phyloP scores from a whole-genome alignment of 2,113 vertebrate species.

The Tautogolabrus adspersus region DNA sequence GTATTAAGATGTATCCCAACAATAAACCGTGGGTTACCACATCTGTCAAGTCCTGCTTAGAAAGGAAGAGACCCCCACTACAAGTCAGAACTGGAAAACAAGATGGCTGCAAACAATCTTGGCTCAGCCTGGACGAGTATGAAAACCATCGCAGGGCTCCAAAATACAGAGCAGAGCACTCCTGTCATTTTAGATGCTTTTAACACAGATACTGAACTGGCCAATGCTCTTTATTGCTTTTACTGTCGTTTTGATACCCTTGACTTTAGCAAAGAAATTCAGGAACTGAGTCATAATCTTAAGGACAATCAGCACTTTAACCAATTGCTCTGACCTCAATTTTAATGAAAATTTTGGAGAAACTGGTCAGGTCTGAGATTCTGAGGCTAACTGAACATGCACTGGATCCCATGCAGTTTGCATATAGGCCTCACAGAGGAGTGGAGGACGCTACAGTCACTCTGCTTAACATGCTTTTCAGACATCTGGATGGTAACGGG shows the following conservation, averaged over 20 bases:
- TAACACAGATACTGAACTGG: not conserved
- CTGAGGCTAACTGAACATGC: too few species aligned
- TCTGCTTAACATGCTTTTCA: too few species aligned
- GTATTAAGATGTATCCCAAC: not conserved
- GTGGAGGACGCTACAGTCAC: too few species aligned
- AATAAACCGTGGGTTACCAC: not conserved
- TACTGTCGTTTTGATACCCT: not conserved
- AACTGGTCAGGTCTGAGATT: too few species aligned
- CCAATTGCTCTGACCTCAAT: too few species aligned
- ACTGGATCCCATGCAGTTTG: too few species aligned
- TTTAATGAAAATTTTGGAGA: too few species aligned
- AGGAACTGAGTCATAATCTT: not conserved
- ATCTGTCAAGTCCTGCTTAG: not conserved
- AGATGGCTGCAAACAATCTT: too few species aligned
- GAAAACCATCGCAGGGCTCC: not conserved
- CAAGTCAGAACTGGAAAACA: not conserved
- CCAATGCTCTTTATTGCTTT: not conserved
- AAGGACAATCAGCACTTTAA: not conserved
- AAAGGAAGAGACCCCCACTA: not conserved
- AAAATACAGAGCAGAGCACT: not conserved
- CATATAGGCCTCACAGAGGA: too few species aligned
- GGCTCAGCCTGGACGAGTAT: not conserved
- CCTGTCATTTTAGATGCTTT: not conserved
- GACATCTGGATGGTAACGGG: too few species aligned
- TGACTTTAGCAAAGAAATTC: not conserved